Evolutionary conservation across 1,140 invertebrate genomes (phyloP).

Genomic region (Chionoecetes opilio): DNA sequence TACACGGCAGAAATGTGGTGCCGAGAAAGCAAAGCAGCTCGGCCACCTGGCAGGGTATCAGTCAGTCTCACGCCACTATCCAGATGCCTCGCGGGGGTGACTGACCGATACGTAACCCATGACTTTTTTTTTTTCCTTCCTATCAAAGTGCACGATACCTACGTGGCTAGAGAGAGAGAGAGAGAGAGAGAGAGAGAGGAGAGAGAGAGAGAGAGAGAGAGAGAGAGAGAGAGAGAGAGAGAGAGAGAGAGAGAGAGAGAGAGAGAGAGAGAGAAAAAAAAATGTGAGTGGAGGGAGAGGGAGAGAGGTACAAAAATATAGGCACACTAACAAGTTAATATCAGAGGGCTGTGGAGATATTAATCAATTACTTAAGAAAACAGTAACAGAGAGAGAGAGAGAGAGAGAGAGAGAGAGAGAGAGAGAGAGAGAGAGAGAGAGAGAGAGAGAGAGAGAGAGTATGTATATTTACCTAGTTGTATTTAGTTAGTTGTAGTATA

Average conservation of each 20-base stretch:
- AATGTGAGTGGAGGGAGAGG: not conserved
- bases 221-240: constrained; percentile 54
- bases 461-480: not conserved
- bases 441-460: not conserved
- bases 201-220: constrained; percentile 30
- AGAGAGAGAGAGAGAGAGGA: not conserved
- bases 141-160: no score
- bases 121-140: not conserved
- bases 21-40: no score
- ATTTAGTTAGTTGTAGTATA: no score
- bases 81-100: not conserved
- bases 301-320: no score
- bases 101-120: not conserved
- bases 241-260: constrained; percentile 32
- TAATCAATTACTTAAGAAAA: no score
- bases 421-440: constrained; percentile 51
- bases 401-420: no score
- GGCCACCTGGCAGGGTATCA: constrained; percentile 7
- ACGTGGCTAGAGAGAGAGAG: no score
- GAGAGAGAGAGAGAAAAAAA: constrained; percentile 36
- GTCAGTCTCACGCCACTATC: not conserved
- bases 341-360: no score
- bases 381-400: no score
- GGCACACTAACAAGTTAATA: no score
- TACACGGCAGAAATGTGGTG: no score